A percentile compares a stretch with the other conserved stretches of the same genome.
Conservation (phyloP, 2,888 invertebrate genomes). For the Acronicta psi region DNA sequence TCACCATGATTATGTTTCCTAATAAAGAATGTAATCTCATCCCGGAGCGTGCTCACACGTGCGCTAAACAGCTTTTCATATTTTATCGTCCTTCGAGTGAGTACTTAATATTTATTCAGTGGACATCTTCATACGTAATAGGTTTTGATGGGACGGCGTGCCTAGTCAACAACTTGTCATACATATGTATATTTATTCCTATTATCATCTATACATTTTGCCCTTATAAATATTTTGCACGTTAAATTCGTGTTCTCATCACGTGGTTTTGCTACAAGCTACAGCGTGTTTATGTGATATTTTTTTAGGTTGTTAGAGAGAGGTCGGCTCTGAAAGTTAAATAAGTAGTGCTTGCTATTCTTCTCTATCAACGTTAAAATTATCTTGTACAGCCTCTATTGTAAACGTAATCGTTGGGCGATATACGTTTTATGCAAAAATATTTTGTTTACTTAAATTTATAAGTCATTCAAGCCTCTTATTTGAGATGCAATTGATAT, state of each 20-base stretch:
- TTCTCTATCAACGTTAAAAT: too few species aligned
- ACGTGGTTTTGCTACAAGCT: too few species aligned
- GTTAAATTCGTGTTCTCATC: not conserved
- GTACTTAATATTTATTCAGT: slow-evolving; percentile 44
- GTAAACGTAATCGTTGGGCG: too few species aligned
- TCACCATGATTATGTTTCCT: slow-evolving; percentile 7
- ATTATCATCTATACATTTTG: slow-evolving; percentile 13
- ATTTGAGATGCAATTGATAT: slow-evolving; percentile 15
- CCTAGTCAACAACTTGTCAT: slow-evolving; percentile 10
- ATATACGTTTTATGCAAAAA: too few species aligned
- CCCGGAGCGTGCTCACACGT: slow-evolving; percentile 36
- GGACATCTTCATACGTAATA: slow-evolving; percentile 44
- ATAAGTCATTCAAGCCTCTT: slow-evolving; percentile 16
- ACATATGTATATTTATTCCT: slow-evolving; percentile 31
- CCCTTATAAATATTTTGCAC: not conserved
- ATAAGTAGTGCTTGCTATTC: too few species aligned
- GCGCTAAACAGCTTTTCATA: slow-evolving; percentile 44
- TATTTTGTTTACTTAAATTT: too few species aligned
- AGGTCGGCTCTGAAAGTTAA: too few species aligned
- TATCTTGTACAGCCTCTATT: too few species aligned
- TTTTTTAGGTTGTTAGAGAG: too few species aligned
- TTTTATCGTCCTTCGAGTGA: slow-evolving; percentile 28
- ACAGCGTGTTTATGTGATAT: too few species aligned
- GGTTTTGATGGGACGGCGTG: slow-evolving; percentile 23
- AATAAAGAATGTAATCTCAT: slow-evolving; percentile 36